Percentiles rank a stretch among this genome's conserved stretches.
These are phyloP conservation scores for Drosophila kurseongensis DNA, from an alignment of 1,140 invertebrate genomes.

Conservation along the genomic window DNA sequence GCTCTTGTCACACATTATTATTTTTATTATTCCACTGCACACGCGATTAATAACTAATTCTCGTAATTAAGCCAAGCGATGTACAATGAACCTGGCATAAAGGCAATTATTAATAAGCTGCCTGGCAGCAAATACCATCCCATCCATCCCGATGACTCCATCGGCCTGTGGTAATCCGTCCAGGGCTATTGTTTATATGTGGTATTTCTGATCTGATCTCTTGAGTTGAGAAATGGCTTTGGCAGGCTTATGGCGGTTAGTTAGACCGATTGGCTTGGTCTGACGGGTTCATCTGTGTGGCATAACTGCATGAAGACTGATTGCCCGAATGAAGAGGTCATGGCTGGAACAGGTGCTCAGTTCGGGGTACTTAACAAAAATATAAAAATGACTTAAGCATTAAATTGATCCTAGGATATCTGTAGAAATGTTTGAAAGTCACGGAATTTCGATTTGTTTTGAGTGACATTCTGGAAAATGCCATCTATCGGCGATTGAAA, in stretches of 20 bases:
- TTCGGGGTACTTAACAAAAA: too few species aligned
- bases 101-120: slow-evolving; percentile 39
- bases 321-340: too few species aligned
- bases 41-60: slow-evolving; percentile 52
- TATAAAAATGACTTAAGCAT: too few species aligned
- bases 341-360: too few species aligned
- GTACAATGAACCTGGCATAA: slow-evolving; percentile 45
- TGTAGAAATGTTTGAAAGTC: too few species aligned
- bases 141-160: background rate
- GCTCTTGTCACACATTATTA: slow-evolving; percentile 27
- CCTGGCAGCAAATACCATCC: background rate
- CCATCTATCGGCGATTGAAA: too few species aligned
- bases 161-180: slow-evolving; percentile 2
- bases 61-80: slow-evolving; percentile 41
- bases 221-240: background rate
- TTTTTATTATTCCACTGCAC: slow-evolving; percentile 26
- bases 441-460: too few species aligned
- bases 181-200: background rate
- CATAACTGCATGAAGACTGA: background rate
- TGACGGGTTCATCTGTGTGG: background rate
- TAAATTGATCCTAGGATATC: too few species aligned
- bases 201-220: slow-evolving; percentile 20
- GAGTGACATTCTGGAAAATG: too few species aligned
- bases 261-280: background rate
- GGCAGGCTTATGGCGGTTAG: slow-evolving; percentile 2